phyloP scores from a whole-genome alignment of 2,888 invertebrate species.

The Slavum lentiscoides region DNA sequence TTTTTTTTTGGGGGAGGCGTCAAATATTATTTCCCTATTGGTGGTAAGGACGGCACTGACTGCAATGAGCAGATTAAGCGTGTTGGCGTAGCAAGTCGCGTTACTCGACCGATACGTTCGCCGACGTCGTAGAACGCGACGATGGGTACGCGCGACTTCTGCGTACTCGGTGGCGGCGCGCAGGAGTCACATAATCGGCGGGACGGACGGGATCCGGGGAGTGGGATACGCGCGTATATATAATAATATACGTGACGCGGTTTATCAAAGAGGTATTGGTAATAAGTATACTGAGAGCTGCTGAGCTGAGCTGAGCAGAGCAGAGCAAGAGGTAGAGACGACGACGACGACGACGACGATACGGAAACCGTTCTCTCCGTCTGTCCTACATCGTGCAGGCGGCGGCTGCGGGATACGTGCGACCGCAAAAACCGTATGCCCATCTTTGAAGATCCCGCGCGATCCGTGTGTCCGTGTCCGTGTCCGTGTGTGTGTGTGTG shows the following conservation, averaged over 20 bases:
- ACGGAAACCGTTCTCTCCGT: conserved; percentile 47
- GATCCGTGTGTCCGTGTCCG: too few relatives aligned
- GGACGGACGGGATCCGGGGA: not conserved
- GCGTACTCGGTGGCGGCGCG: not conserved
- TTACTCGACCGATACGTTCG: too few relatives aligned
- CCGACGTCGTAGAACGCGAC: not conserved
- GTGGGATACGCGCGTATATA: not conserved
- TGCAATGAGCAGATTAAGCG: too few relatives aligned
- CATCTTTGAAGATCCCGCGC: too few relatives aligned
- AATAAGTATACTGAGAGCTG: too few relatives aligned
- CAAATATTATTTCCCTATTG: too few relatives aligned
- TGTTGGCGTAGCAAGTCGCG: too few relatives aligned
- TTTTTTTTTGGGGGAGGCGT: too few relatives aligned
- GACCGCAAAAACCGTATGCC: conserved; percentile 53
- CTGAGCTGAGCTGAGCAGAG: too few relatives aligned
- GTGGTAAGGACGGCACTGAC: too few relatives aligned
- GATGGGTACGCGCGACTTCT: not conserved
- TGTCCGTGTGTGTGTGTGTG: not conserved
- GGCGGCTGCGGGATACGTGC: conserved; percentile 36
- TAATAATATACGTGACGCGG: conserved; percentile 43
- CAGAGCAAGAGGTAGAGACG: not conserved
- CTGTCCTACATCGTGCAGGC: conserved; percentile 44
- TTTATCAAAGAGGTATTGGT: conserved; percentile 46
- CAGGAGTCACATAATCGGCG: too few relatives aligned
- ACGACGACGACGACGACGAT: conserved; percentile 35